phyloP scores from a whole-genome alignment of 2,113 vertebrate species.

The Epinephelus cyanopodus region DNA sequence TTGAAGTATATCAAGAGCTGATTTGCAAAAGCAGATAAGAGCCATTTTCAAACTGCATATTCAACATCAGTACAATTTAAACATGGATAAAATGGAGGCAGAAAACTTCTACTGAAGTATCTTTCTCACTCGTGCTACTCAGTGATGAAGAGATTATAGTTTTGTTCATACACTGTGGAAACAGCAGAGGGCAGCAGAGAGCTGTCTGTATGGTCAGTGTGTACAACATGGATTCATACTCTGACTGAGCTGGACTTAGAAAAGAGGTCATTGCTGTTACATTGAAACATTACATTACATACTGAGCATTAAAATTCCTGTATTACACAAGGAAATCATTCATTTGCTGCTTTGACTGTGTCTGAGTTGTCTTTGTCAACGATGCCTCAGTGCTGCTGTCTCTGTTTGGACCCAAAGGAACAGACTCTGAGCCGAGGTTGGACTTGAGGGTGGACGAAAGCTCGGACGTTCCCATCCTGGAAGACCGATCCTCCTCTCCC shows the following conservation, averaged over 20 bases:
- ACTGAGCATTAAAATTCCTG: too few species aligned
- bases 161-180: not conserved
- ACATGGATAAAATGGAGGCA: not conserved
- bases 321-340: not conserved
- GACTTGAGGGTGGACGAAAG: slow-evolving; percentile 92
- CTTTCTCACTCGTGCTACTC: not conserved
- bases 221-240: not conserved
- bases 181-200: slow-evolving; percentile 68
- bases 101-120: not conserved
- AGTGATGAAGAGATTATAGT: not conserved
- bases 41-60: not conserved
- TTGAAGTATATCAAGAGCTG: not conserved
- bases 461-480: slow-evolving; percentile 91
- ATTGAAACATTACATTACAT: too few species aligned
- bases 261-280: too few species aligned
- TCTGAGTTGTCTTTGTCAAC: too few species aligned
- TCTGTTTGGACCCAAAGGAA: slow-evolving; percentile 81
- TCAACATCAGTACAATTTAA: not conserved
- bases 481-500: slow-evolving; percentile 90
- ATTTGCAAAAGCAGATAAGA: too few species aligned
- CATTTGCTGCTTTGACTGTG: not conserved
- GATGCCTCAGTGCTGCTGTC: slow-evolving; percentile 56
- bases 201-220: not conserved
- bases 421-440: slow-evolving; percentile 83
- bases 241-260: too few species aligned